Evolutionary conservation across 2,113 vertebrate species (phyloP).

Genomic region (Sander vitreus): DNA sequence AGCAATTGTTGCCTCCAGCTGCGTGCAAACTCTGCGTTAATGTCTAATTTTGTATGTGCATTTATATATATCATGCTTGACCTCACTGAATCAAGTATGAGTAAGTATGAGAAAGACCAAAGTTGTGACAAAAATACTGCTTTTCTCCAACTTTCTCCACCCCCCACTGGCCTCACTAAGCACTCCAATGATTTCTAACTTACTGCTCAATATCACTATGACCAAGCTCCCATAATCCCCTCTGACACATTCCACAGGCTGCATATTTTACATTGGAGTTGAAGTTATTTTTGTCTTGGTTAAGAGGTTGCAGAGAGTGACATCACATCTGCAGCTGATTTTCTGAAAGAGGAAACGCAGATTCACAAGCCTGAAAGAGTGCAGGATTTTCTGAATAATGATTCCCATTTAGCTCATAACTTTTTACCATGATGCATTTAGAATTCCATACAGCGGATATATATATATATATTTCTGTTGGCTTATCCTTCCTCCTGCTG

Average conservation of each 20-base stretch:
- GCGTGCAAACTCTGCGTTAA: conserved; percentile 13
- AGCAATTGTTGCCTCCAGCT: conserved; percentile 37
- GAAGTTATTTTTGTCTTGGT: conserved; percentile 59
- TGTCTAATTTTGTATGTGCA: conserved; percentile 28
- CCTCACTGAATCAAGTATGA: neutral
- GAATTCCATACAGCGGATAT: conserved; percentile 9
- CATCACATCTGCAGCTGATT: conserved; percentile 53
- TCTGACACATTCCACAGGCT: conserved; percentile 53
- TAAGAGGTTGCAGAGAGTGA: conserved; percentile 61
- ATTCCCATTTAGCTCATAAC: conserved; percentile 16
- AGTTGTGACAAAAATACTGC: conserved; percentile 3
- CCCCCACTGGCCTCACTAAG: conserved; percentile 2
- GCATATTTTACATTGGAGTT: conserved; percentile 29
- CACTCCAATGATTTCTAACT: conserved; percentile 32
- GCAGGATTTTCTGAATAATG: conserved; percentile 17
- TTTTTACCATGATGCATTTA: conserved; percentile 26
- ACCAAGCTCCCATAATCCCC: conserved; percentile 49
- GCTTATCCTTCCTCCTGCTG: conserved; percentile 50
- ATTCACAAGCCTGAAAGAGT: conserved; percentile 28
- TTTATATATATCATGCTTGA: conserved; percentile 25
- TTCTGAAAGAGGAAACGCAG: conserved; percentile 22
- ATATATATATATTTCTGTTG: conserved; percentile 19
- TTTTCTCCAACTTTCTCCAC: neutral
- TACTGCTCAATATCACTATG: conserved; percentile 40
- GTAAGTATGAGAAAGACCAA: neutral